phyloP scores from a whole-genome alignment of 2,113 vertebrate genomes.

The Scopus umbretta region DNA sequence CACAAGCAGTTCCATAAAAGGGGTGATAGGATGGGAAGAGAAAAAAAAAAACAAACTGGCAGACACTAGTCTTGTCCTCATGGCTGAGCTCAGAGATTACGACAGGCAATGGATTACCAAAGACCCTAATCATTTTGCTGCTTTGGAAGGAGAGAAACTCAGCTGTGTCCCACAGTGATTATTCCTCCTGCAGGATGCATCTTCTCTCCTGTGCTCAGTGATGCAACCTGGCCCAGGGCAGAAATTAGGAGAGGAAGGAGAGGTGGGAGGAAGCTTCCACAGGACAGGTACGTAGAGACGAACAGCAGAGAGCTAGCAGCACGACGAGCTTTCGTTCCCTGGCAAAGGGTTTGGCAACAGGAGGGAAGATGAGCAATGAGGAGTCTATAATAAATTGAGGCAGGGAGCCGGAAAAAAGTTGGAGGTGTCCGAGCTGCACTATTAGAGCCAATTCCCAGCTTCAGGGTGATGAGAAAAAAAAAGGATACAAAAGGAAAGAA shows the following conservation, averaged over 20 bases:
- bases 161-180: not conserved
- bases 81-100: not conserved
- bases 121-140: not conserved
- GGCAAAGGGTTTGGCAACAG: not conserved
- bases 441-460: not conserved
- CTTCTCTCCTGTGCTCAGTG: not conserved
- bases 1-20: not conserved
- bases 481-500: not conserved
- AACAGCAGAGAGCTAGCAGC: not conserved
- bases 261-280: not conserved
- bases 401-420: not conserved
- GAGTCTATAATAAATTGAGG: not conserved
- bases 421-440: not conserved
- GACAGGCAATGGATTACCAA: not conserved
- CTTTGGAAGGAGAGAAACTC: not conserved
- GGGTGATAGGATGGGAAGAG: not conserved
- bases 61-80: not conserved
- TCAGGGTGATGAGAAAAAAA: not conserved
- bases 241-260: not conserved
- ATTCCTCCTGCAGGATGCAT: not conserved
- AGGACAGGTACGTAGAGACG: not conserved
- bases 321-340: fast-evolving
- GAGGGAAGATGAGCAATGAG: not conserved
- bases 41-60: not conserved
- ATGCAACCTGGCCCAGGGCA: not conserved